Conservation (phyloP, 2,888 invertebrate genomes). For the Lycia hirtaria region DNA sequence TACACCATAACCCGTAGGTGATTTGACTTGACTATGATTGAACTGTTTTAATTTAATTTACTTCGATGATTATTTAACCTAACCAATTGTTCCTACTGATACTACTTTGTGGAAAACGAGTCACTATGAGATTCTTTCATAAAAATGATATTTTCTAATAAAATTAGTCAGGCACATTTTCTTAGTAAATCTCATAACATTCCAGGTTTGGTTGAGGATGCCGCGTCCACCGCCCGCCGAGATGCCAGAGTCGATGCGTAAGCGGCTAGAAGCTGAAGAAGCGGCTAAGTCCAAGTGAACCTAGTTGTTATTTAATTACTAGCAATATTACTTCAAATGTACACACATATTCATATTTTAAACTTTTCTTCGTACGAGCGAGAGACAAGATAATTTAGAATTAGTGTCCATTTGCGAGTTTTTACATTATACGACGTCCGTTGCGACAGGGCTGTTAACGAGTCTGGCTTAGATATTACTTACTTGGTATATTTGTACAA, state of each 20-base stretch:
- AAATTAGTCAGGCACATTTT: not conserved
- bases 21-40: too few species aligned
- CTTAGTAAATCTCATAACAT: not conserved
- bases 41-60: not conserved
- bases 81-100: constrained; percentile 80
- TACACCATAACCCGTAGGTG: too few species aligned
- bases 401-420: constrained; percentile 16
- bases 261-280: constrained; percentile 86
- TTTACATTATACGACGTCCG: constrained; percentile 21
- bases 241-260: constrained; percentile 96
- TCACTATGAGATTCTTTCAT: constrained; percentile 51
- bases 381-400: not conserved
- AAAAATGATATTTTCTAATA: not conserved
- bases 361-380: not conserved
- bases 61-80: constrained; percentile 64
- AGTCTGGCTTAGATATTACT: not conserved
- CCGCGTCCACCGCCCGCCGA: constrained; percentile 98
- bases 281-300: constrained; percentile 68
- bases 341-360: constrained; percentile 10
- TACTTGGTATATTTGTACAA: constrained; percentile 3
- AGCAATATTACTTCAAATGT: constrained; percentile 19
- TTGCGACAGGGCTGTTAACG: constrained; percentile 6
- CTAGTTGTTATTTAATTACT: constrained; percentile 26
- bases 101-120: constrained; percentile 57
- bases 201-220: constrained; percentile 89